These are phyloP conservation scores for Argyrosomus regius DNA, from an alignment of 2,797 vertebrate genomes.

Conservation along the genomic window DNA sequence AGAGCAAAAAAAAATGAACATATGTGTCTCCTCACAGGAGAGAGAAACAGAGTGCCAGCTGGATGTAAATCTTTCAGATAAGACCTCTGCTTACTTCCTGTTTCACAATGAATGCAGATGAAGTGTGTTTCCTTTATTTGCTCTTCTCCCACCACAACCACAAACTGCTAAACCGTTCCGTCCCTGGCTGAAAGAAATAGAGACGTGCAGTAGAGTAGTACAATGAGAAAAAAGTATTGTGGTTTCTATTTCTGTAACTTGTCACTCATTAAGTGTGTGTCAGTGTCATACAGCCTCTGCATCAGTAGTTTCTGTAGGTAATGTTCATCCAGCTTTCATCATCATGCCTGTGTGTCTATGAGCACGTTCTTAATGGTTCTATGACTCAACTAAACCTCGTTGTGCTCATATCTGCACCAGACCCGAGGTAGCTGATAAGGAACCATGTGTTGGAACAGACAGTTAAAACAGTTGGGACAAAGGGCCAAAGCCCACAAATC, in stretches of 20 bases:
- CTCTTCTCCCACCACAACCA: constrained; percentile 34
- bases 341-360: constrained; percentile 19
- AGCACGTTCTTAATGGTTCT: constrained; percentile 42
- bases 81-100: constrained; percentile 71
- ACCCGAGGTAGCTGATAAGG: constrained; percentile 65
- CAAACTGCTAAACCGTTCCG: not conserved
- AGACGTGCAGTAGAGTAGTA: not conserved
- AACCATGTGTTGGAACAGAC: constrained; percentile 46
- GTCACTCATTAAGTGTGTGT: not conserved
- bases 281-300: not conserved
- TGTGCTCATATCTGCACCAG: constrained; percentile 55
- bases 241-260: constrained; percentile 1
- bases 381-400: constrained; percentile 40
- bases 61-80: constrained; percentile 70
- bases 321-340: constrained; percentile 6
- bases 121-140: constrained; percentile 59
- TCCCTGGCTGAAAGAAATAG: not conserved
- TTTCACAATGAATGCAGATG: constrained; percentile 55
- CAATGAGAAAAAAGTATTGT: not conserved
- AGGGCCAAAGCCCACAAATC: constrained; percentile 50
- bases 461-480: constrained; percentile 48
- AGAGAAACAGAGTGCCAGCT: constrained; percentile 41
- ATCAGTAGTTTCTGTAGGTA: constrained; percentile 4
- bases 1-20: constrained; percentile 30
- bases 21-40: constrained; percentile 53